phyloP scores from a whole-genome alignment of 2,113 vertebrate species.

The Mormyrus lacerda region DNA sequence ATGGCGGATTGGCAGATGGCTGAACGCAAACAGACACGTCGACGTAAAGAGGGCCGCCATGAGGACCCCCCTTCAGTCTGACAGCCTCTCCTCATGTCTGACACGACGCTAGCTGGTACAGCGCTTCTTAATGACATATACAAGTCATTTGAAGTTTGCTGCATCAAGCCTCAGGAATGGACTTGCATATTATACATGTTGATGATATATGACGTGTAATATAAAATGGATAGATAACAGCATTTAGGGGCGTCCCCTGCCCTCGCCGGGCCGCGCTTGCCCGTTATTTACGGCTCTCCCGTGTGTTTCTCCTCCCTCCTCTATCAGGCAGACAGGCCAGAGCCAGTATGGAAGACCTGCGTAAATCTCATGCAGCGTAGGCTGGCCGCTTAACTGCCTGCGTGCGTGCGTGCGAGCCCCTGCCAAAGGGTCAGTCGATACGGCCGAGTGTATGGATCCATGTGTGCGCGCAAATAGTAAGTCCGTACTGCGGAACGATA shows the following conservation, averaged over 20 bases:
- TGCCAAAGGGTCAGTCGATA: constrained; percentile 45
- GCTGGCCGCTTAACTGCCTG: background rate
- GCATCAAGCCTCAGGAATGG: background rate
- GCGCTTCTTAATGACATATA: background rate
- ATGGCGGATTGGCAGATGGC: constrained; percentile 2
- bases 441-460: background rate
- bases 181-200: background rate
- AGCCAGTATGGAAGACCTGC: background rate
- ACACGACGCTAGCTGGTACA: too few relatives aligned
- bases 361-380: background rate
- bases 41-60: background rate
- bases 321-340: background rate
- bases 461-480: background rate
- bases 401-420: background rate
- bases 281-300: background rate
- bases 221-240: constrained; percentile 1
- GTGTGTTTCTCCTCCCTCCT: background rate
- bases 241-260: background rate
- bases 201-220: background rate
- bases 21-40: background rate
- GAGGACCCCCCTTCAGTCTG: background rate
- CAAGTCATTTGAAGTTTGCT: background rate
- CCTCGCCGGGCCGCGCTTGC: background rate
- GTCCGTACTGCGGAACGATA: background rate
- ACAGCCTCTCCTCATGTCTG: background rate